A percentile compares a stretch with the other conserved stretches of the same genome.
Evolutionary conservation across 2,888 invertebrate species (phyloP).

Genomic region (Eupeodes luniger): DNA sequence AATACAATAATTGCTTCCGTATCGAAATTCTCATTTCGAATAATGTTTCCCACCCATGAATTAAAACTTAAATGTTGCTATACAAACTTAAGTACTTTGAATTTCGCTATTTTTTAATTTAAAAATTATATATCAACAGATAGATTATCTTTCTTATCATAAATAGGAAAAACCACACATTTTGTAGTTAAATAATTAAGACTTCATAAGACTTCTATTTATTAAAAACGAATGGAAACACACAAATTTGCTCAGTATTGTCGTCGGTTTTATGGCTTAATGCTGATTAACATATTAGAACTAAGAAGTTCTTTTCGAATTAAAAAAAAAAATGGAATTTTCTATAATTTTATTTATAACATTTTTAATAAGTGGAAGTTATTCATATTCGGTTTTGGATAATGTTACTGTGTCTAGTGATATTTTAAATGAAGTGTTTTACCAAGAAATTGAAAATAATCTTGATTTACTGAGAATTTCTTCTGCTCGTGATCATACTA

Average conservation of each 20-base stretch:
- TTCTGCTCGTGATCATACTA: conserved; percentile 3
- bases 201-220: neutral
- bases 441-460: neutral
- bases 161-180: neutral
- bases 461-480: conserved; percentile 1
- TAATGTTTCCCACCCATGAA: no score
- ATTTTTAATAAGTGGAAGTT: neutral
- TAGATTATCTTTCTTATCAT: conserved; percentile 18
- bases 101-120: neutral
- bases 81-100: neutral
- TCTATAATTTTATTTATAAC: neutral
- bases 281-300: neutral
- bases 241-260: neutral
- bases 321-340: conserved; percentile 9
- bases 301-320: neutral
- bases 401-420: conserved; percentile 19
- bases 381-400: neutral
- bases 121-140: neutral
- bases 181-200: neutral
- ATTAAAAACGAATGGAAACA: neutral
- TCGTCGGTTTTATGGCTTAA: neutral
- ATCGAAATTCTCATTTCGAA: no score
- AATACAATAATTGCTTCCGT: no score
- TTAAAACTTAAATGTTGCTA: neutral
- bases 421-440: conserved; percentile 7